Evolutionary conservation across 1,140 invertebrate genomes (phyloP), one percentile per base, ranked within the genome.

Genomic region (Cardiocondyla obscurior): DNA sequence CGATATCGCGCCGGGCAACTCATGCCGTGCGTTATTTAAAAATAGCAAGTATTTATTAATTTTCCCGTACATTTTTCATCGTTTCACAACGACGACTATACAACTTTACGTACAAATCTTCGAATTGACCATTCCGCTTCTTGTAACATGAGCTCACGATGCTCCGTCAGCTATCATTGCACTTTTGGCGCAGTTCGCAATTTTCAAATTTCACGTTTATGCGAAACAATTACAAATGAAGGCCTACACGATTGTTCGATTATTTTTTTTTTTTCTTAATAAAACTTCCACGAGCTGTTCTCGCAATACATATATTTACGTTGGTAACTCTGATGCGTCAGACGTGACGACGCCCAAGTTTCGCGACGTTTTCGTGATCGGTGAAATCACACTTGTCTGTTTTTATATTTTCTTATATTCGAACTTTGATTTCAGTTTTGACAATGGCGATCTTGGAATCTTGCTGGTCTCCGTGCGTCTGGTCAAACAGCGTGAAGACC

Each of bases 391-490:
- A 16, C 44, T 58, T 30, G 0, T 28, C 28, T 30, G 14, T 6
- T 77, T n/a, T 77, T 77, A 28, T 25, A n/a, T 12, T 36, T 16
- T 64, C 22, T 65, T 1, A 60, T 53, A 51, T 76, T 76, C 7
- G 1, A 49, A 74, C 39, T 86, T 33, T 53, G 58, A 53, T 89
- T 90, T 84, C 39, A 83, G 74, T 6, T 65, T 39, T 19, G 67
- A 95, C 92, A 91, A 97, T 97, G 96, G 95, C 96, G n/a, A 92
- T 97, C 2, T 86, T 98, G 44, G 94, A 96, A 90, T 96, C 97
- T 1, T 98, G 97, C 92, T 98, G 97, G 97, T 97, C 97, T 2
- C 97, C 97, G 57, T 97, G 96, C 89, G 96, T 98, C 86, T 98
- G 97, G 96, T 97, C 97, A 12, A 96, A 97, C 83, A 95, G 96